phyloP scores from a whole-genome alignment of 2,888 invertebrate species.

The Meandrusa payeni region DNA sequence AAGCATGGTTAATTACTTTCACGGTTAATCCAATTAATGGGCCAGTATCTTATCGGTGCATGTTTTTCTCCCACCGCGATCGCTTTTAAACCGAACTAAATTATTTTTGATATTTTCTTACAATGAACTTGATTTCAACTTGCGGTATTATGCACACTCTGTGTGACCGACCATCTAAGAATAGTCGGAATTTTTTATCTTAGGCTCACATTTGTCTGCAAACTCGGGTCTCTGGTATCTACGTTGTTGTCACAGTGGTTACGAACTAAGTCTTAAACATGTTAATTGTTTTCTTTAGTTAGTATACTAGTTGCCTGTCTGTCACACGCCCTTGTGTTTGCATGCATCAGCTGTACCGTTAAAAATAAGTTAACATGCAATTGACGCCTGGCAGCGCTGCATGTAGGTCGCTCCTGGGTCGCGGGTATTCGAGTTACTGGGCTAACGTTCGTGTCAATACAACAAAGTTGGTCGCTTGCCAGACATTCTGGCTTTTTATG shows the following conservation, averaged over 20 bases:
- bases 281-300: no score
- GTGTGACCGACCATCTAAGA: no score
- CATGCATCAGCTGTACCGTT: conserved; percentile 20
- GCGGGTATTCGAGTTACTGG: conserved; percentile 19
- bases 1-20: conserved; percentile 15
- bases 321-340: not conserved
- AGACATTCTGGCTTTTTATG: conserved; percentile 4
- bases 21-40: conserved; percentile 16
- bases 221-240: no score
- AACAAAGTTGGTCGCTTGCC: conserved; percentile 14
- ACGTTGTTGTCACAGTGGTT: no score
- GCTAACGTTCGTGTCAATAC: conserved; percentile 23
- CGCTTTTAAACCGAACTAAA: not conserved
- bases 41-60: conserved; percentile 4
- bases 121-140: not conserved
- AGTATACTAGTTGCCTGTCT: no score
- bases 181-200: no score
- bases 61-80: conserved; percentile 1
- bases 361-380: conserved; percentile 19
- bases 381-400: conserved; percentile 4
- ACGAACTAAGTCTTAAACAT: no score
- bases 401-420: conserved; percentile 13
- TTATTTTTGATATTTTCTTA: not conserved
- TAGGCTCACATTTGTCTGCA: no score
- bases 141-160: no score